A percentile compares a stretch with the other conserved stretches of the same genome.
phyloP scores from a whole-genome alignment of 2,797 vertebrate species.

The Urosaurus nigricauda region DNA sequence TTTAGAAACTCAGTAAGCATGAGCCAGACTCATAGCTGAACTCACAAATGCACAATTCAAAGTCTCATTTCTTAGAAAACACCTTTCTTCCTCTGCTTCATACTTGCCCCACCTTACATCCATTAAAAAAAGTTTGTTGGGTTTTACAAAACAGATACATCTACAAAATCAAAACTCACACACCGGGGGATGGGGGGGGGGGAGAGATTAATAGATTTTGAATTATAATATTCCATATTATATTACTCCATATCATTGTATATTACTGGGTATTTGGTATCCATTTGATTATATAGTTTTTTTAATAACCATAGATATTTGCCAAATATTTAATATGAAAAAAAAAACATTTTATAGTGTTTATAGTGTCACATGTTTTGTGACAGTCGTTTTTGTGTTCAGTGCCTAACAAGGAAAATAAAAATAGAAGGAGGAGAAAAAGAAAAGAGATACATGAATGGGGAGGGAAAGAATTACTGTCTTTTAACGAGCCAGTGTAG shows the following conservation, averaged over 20 bases:
- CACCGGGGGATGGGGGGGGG: not conserved
- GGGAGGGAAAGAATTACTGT: not conserved
- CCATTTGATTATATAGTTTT: not conserved
- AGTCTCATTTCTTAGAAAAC: not conserved
- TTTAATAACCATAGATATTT: not conserved
- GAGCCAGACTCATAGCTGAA: not conserved
- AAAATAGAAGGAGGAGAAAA: not conserved
- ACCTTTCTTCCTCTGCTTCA: not conserved
- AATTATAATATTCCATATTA: not conserved
- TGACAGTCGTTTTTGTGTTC: not conserved
- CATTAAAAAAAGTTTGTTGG: not conserved
- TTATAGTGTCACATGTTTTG: not conserved
- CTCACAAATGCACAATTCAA: not conserved
- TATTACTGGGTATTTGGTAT: not conserved
- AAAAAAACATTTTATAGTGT: not conserved
- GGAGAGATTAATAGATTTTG: not conserved
- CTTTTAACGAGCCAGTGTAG: not conserved
- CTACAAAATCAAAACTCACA: not conserved
- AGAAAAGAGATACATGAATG: not conserved
- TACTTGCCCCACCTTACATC: not conserved
- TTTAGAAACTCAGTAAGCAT: not conserved
- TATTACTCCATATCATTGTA: too few species aligned
- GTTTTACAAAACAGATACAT: not conserved
- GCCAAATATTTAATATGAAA: slow-evolving; percentile 19
- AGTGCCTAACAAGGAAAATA: not conserved